Evolutionary conservation across 2,797 vertebrate genomes (phyloP), one percentile per base, ranked within the genome.

Genomic region (Carduelis carduelis): DNA sequence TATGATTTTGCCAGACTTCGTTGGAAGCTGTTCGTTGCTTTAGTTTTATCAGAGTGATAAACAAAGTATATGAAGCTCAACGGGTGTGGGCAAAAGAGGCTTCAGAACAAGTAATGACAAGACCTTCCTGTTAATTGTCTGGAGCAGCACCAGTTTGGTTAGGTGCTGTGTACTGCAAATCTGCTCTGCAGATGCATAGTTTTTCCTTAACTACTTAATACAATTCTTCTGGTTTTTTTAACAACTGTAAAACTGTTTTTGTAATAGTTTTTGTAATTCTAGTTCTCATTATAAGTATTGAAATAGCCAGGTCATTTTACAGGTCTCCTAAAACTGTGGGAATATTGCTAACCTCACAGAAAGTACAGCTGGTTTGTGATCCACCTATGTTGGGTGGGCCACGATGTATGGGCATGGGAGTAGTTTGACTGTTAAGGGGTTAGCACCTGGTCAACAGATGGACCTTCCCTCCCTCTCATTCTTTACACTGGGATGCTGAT

Each of bases 131-230:
- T 59, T 72, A 71, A 44, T 57, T 69, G n/a, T 63, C 26, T 83
- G 77, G 28, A 86, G 79, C 61, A 16, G 76, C 93, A 84, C 94
- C 1, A 5, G 95, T 94, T 96, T 94, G 94, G 93, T 89, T 75
- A 47, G 93, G 43, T 83, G 56, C 72, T 3, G 1, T 64, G 39
- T 41, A 61, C 55, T 74, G 26, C 76, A 89, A 57, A 41, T 78
- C 21, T 8, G 39, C 50, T 91, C 59, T 57, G 63, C 43, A 85
- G 64, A 85, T 79, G 46, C 53, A 14, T 59, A 77, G 12, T 23
- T 92, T 56, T 72, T 55, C 61, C 46, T 57, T 80, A 60, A 44
- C 91, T 78, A 69, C 22, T 35, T 89, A 19, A 50, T 63, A 41
- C 15, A 57, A 32, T 79, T 86, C 52, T 87, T 9, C 24, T 71